phyloP scores from a whole-genome alignment of 2,113 vertebrate species.

The human region DNA sequence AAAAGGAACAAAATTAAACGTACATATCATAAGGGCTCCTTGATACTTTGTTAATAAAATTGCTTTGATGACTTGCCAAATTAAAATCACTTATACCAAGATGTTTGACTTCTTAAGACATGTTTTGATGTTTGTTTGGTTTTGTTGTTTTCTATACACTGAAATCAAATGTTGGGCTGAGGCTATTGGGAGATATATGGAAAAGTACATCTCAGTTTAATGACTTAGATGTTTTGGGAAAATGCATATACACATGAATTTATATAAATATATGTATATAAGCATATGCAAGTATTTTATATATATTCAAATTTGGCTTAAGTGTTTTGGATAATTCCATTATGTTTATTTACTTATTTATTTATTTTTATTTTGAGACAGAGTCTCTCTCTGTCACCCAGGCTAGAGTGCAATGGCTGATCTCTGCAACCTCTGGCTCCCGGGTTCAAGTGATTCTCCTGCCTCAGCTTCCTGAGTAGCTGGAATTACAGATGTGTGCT shows the following conservation, averaged over 20 bases:
- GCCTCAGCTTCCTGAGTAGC: no score
- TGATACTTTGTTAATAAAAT: constrained; percentile 11
- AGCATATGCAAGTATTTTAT: background rate
- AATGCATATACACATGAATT: background rate
- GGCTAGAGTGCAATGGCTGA: no score
- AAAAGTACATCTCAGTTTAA: background rate
- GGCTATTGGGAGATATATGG: background rate
- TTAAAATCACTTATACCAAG: background rate
- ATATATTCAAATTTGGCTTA: background rate
- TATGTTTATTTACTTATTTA: background rate
- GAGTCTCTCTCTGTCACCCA: no score
- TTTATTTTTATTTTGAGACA: no score
- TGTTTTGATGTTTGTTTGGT: background rate
- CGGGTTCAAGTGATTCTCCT: no score
- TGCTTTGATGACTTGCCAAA: background rate
- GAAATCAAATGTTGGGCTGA: background rate
- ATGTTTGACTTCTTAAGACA: background rate
- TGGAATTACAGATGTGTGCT: no score
- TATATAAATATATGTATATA: background rate
- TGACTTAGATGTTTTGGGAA: background rate
- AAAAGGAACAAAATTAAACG: constrained; percentile 4
- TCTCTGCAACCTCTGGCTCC: no score
- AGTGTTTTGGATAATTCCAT: background rate
- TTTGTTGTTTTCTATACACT: background rate
- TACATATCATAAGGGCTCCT: background rate